Evolutionary conservation across 2,797 vertebrate genomes (phyloP).

Genomic region (Tokudaia muenninki): DNA sequence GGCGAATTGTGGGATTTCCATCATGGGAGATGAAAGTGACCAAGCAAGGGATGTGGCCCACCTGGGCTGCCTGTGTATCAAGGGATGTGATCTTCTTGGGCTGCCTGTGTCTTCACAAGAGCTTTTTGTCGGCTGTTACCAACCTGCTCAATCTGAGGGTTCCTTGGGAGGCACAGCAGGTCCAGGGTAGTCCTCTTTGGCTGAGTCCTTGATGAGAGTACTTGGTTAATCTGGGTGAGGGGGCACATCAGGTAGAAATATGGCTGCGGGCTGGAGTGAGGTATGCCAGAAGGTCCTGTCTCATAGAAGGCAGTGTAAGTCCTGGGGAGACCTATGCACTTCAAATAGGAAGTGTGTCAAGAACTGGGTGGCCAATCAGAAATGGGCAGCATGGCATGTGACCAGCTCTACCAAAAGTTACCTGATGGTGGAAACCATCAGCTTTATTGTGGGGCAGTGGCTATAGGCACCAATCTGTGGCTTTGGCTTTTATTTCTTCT

Average conservation of each 20-base stretch:
- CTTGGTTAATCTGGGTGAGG: neutral
- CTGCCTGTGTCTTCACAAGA: neutral
- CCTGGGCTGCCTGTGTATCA: too few species aligned
- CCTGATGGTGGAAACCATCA: neutral
- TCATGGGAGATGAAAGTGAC: neutral
- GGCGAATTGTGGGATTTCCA: neutral
- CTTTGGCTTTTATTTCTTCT: neutral
- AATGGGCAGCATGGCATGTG: neutral
- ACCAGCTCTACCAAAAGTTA: neutral
- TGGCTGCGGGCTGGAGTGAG: neutral
- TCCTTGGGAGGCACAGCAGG: neutral
- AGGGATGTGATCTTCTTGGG: neutral
- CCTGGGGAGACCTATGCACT: neutral
- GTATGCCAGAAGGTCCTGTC: neutral
- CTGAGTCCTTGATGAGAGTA: rapidly evolving
- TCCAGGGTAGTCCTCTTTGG: rapidly evolving
- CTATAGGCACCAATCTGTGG: too few species aligned
- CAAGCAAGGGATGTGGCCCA: neutral
- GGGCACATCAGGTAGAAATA: neutral
- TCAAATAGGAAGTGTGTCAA: neutral
- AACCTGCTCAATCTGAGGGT: rapidly evolving
- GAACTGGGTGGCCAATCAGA: neutral
- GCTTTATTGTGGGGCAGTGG: neutral
- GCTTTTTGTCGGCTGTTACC: neutral
- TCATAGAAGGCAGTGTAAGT: neutral